A percentile compares a stretch with the other conserved stretches of the same genome.
Conservation (phyloP, 2,888 invertebrate genomes). For the Bibio marci region DNA sequence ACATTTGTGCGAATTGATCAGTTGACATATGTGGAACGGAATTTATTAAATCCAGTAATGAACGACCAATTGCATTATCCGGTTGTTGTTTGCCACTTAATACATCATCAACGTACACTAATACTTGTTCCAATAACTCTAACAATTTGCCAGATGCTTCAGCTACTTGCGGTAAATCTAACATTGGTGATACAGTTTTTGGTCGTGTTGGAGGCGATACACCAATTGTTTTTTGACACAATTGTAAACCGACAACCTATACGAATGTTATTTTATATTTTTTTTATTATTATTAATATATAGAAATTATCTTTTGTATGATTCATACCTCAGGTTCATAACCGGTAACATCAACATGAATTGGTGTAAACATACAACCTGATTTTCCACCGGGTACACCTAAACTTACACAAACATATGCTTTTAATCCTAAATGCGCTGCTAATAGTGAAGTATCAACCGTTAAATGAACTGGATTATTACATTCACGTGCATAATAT, state of each 20-base stretch:
- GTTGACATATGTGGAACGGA: slow-evolving; percentile 80
- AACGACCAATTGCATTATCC: slow-evolving; percentile 79
- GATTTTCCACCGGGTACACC: slow-evolving; percentile 88
- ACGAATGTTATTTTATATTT: neutral
- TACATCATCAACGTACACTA: slow-evolving; percentile 84
- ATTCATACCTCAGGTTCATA: slow-evolving; percentile 83
- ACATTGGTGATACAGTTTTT: slow-evolving; percentile 49
- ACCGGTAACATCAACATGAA: slow-evolving; percentile 71
- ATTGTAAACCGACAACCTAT: slow-evolving; percentile 50
- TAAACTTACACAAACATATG: slow-evolving; percentile 80
- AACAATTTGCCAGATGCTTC: slow-evolving; percentile 69
- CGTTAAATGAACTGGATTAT: slow-evolving; percentile 87
- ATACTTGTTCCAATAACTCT: slow-evolving; percentile 54
- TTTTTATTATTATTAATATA: neutral
- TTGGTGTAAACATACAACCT: slow-evolving; percentile 93
- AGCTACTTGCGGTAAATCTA: slow-evolving; percentile 65
- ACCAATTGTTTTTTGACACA: slow-evolving; percentile 68
- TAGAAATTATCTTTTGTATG: slow-evolving; percentile 9
- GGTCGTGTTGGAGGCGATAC: slow-evolving; percentile 32
- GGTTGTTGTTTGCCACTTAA: slow-evolving; percentile 56
- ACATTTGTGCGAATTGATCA: slow-evolving; percentile 85
- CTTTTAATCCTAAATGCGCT: slow-evolving; percentile 83
- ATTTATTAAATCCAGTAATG: slow-evolving; percentile 77
- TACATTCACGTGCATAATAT: slow-evolving; percentile 88
- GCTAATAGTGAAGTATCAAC: slow-evolving; percentile 82